Percentiles rank a stretch among this genome's conserved stretches.
phyloP scores from a whole-genome alignment of 2,888 invertebrate genomes.

The Dione vanillae region DNA sequence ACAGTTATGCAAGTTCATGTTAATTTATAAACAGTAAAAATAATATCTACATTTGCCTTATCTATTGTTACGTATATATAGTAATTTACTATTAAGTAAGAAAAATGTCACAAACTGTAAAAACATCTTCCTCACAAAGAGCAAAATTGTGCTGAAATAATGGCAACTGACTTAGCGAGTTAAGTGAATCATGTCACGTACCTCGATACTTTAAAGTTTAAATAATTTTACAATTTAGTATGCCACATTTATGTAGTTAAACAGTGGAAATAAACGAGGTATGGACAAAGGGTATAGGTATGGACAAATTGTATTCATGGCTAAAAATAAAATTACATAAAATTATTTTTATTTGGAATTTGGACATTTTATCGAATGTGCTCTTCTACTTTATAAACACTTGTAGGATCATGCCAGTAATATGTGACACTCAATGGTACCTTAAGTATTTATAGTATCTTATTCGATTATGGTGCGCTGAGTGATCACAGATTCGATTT shows the following conservation, averaged over 20 bases:
- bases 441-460: too few relatives aligned
- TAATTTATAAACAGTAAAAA: too few relatives aligned
- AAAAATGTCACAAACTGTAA: not conserved
- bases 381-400: too few relatives aligned
- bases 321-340: not conserved
- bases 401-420: too few relatives aligned
- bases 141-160: not conserved
- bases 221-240: not conserved
- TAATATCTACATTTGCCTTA: too few relatives aligned
- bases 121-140: not conserved
- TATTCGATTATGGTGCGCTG: too few relatives aligned
- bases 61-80: not conserved
- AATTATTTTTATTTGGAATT: not conserved
- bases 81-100: not conserved
- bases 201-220: not conserved
- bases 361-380: too few relatives aligned
- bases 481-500: too few relatives aligned
- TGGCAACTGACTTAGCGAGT: not conserved
- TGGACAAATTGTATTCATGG: not conserved
- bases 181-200: not conserved
- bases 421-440: too few relatives aligned
- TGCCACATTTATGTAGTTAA: not conserved
- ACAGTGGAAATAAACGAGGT: not conserved
- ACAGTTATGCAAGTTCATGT: too few relatives aligned
- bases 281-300: not conserved